Base-by-base conservation (phyloP, 2,113 vertebrate species). In the Oryzias celebensis region DNA sequence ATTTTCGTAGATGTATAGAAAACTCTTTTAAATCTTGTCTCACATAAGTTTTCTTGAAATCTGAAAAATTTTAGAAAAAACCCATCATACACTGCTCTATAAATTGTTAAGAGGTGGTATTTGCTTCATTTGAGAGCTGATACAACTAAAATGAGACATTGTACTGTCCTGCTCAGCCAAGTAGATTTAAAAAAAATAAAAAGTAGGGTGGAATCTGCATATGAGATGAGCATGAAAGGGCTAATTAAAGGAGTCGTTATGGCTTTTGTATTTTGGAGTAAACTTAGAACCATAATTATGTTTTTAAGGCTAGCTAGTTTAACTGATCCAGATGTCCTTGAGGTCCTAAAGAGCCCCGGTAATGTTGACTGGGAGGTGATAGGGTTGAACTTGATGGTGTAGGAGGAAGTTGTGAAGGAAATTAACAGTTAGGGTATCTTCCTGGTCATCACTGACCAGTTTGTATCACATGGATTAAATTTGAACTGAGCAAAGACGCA, bases 321-420 rank as follows among this genome's bases (percentile, higher is more conserved):
- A 54, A 31, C 62, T 58, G 52, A 84, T 65, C 86, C 85, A 82
- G 73, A 80, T 82, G 79, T 85, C 90, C 89, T 88, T 89, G 79
- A 83, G 87, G 80, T 88, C 90, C 90, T 57, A 52, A 78, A 76
- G 86, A 91, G 62, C 87, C 87, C 53, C 58, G 14, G 65, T 85
- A 72, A 68, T 73, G 71, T 73, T 66, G 63, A 54, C 62, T 41
- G 26, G 66, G 78, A 65, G n/a, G 68, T 67, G 73, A 68, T 23
- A 49, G 26, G 24, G 52, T 31, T n/a, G 68, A 42, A 18, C 62
- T 64, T 47, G 80, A 81, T 52, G 69, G 62, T 44, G 58, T 47
- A 23, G 76, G 45, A 82, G 68, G 65, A 77, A 71, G 65, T 59
- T 52, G 71, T 71, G 24, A 71, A 74, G 66, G 43, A 15, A 23